These are phyloP conservation scores for Eumeta japonica DNA, from an alignment of 1,140 invertebrate species.

Conservation along the genomic window DNA sequence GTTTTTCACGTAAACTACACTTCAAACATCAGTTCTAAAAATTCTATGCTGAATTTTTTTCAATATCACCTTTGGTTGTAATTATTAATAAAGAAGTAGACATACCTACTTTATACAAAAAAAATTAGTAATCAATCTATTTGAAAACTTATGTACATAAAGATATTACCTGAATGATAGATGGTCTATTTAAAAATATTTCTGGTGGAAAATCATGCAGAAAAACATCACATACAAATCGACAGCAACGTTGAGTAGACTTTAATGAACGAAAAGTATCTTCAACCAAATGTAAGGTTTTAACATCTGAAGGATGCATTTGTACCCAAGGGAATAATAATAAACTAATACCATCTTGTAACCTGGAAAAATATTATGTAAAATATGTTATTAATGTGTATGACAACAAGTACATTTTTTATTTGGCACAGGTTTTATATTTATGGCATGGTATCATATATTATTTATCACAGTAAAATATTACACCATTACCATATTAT, in stretches of 20 bases:
- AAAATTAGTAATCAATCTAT: no score
- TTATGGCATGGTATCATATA: neutral
- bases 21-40: no score
- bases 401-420: conserved; percentile 12
- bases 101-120: no score
- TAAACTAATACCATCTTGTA: conserved; percentile 48
- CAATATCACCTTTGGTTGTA: no score
- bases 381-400: conserved; percentile 15
- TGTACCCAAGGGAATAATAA: conserved; percentile 61
- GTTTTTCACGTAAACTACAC: no score
- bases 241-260: conserved; percentile 56
- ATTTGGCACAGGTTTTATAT: neutral
- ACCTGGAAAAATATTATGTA: conserved; percentile 16
- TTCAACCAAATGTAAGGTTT: conserved; percentile 58
- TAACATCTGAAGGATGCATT: conserved; percentile 56
- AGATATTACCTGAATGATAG: conserved; percentile 58
- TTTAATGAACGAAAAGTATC: conserved; percentile 52
- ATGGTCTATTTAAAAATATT: conserved; percentile 67
- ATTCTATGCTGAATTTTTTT: no score
- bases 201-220: conserved; percentile 69
- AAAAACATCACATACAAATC: conserved; percentile 67
- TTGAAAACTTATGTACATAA: no score
- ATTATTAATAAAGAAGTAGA: no score
- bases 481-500: no score
- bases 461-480: neutral